Base-by-base conservation (phyloP, 2,113 vertebrate species). In the Sialia sialis region DNA sequence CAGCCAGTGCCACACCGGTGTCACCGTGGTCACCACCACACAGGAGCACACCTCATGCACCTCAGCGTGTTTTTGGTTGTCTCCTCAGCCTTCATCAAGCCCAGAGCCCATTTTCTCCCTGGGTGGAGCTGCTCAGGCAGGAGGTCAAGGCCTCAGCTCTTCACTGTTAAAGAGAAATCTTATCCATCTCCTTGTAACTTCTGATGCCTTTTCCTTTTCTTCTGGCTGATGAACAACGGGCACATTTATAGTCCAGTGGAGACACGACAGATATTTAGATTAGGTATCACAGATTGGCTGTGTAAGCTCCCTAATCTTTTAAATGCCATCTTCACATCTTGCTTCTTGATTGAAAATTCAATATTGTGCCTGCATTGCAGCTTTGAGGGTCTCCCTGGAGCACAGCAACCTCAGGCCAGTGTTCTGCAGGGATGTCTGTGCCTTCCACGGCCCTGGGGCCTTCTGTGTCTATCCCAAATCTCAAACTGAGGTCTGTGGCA, bases 1-100 rank as follows among this genome's bases (percentile, higher is more conserved):
- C 1, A 0, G 84, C 10, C 4, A 7, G 51, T 30, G 63, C 73
- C 72, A 29, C 52, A 7, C 14, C 3, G 0, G 25, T 29, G 68
- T 32, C 86, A 73, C 23, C 4, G 0, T 11, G 78, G 74, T 38
- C 84, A 70, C 84, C 73, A 58, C 7, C 39, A 22, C 39, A 20
- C 51, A 38, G 52, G 16, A 63, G 62, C n/a, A 91, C 80, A 44
- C 29, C 1, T 7, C 34, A 25, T 63, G 74, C 52, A 52, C 54
- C 39, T 88, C 86, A 15, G 59, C 0, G 0, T 2, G 12, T 14
- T 59, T 77, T 26, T 21, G 51, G 59, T 38, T 59, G 14, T 68
- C 67, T 92, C 19, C 64, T 77, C 81, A 56, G 73, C 30, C 72
- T 95, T 91, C 84, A 62, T 25, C 77, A 39, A 84, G 43, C 23